Base-by-base conservation (phyloP, 1,140 invertebrate species). In the Pogonomyrmex californicus region DNA sequence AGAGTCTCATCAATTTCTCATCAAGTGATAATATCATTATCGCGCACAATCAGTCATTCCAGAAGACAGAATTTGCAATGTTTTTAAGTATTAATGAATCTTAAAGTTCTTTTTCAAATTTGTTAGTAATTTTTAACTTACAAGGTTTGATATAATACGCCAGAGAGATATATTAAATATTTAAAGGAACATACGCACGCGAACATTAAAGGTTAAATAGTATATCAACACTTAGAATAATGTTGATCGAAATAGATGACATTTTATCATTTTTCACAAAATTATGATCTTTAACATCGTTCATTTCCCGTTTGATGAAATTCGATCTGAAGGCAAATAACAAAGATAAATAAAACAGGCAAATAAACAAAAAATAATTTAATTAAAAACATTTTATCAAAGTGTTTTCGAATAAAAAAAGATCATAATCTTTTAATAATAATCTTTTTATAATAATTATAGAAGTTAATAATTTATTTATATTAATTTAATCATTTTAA, bases 21-120 rank as follows among this genome's bases (percentile, higher is more conserved):
- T 38, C 38, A 76, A 76, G 17, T 56, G 14, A 14, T 76, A 76
- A 60, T 23, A 1, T 75, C 51, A 75, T 58, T 75, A 76, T 58
- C 12, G 36, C 17, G 36, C 36, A 12, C 12, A 23, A 51, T 75
- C 12, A 12, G 3, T 76, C n/a, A 30, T 44, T 1, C 4, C 12
- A 41, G 17, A 54, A 73, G 30, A 0, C 4, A 73, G n/a, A 41
- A 56, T 75, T 9, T 75, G 10, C 33, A 12, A 23, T 75, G 12
- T 17, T 76, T 58, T 76, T 75, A 23, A 75, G 23, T 38, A n/a
- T 73, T 14, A 54, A 75, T 41, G 1, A 41, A 76, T 41, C 12
- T 23, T 1, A 2, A 38, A 73, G 49, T 73, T 54, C 4, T 38
- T 12, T 12, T 12, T 12, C 14, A 51, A 30, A 23, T 14, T 75